Conservation (phyloP, 2,797 vertebrate genomes). For the Intellagama lesueurii region DNA sequence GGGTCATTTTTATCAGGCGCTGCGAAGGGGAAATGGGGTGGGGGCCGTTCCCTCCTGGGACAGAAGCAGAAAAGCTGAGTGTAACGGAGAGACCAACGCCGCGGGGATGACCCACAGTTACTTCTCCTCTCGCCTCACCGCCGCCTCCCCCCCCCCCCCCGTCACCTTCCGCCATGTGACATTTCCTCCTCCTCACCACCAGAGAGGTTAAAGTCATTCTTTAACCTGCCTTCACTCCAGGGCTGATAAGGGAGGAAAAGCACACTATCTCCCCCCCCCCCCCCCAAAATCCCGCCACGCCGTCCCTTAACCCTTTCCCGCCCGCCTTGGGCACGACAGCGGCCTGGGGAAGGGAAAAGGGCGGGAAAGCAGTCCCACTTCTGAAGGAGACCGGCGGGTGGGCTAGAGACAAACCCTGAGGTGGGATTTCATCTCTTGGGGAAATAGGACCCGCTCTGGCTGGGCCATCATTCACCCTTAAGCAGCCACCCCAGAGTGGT, state of each 20-base stretch:
- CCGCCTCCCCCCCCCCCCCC: not conserved
- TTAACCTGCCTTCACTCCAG: not conserved
- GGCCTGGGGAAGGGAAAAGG: no score
- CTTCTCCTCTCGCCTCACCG: not conserved
- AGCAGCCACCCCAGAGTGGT: not conserved
- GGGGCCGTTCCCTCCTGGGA: not conserved
- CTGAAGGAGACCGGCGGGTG: not conserved
- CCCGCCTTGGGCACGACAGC: not conserved
- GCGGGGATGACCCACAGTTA: not conserved
- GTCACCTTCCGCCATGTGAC: constrained; percentile 14
- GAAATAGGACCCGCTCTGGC: not conserved
- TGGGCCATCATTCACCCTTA: not conserved
- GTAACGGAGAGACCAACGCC: constrained; percentile 8
- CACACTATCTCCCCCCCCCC: no score
- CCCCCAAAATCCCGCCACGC: no score
- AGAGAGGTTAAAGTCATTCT: not conserved
- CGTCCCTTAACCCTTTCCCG: not conserved
- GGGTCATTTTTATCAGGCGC: constrained; percentile 38
- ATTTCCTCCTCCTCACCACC: not conserved
- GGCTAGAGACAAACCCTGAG: not conserved
- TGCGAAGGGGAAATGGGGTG: constrained; percentile 18
- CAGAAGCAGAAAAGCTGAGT: constrained; percentile 29
- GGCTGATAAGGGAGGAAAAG: constrained; percentile 21
- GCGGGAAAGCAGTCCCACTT: not conserved
- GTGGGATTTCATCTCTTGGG: not conserved